phyloP scores from a whole-genome alignment of 2,888 invertebrate species.

The Oxytorus armatus region DNA sequence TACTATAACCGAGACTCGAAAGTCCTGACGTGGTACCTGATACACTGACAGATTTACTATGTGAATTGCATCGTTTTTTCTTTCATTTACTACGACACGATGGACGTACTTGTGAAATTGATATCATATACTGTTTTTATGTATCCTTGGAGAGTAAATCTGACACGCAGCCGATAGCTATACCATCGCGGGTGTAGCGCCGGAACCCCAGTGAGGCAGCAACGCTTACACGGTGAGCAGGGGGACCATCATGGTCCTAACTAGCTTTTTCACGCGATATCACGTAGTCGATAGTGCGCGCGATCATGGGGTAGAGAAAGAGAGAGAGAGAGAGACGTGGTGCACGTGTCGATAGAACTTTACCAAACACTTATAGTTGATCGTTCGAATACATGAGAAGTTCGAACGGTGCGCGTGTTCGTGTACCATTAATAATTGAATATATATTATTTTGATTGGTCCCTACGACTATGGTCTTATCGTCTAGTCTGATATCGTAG shows the following conservation, averaged over 20 bases:
- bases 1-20: too few relatives aligned
- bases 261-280: conserved; percentile 46
- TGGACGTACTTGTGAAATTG: too few relatives aligned
- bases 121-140: background rate
- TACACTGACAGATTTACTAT: too few relatives aligned
- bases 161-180: background rate
- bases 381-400: conserved; percentile 26
- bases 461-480: conserved; percentile 11
- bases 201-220: conserved; percentile 10
- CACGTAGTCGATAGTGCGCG: conserved; percentile 11
- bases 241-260: conserved; percentile 13
- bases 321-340: background rate
- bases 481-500: background rate
- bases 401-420: conserved; percentile 36
- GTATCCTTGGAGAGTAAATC: background rate
- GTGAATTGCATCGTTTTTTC: too few relatives aligned
- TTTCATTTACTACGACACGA: too few relatives aligned
- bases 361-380: conserved; percentile 29
- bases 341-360: conserved; percentile 42
- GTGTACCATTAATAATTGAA: conserved; percentile 19
- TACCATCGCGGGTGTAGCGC: background rate
- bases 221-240: background rate
- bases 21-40: too few relatives aligned
- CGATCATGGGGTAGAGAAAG: background rate
- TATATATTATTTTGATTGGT: conserved; percentile 33